Percentiles rank a stretch among this genome's conserved stretches.
Conservation (phyloP, 2,113 vertebrate species). For the Istiophorus platypterus region DNA sequence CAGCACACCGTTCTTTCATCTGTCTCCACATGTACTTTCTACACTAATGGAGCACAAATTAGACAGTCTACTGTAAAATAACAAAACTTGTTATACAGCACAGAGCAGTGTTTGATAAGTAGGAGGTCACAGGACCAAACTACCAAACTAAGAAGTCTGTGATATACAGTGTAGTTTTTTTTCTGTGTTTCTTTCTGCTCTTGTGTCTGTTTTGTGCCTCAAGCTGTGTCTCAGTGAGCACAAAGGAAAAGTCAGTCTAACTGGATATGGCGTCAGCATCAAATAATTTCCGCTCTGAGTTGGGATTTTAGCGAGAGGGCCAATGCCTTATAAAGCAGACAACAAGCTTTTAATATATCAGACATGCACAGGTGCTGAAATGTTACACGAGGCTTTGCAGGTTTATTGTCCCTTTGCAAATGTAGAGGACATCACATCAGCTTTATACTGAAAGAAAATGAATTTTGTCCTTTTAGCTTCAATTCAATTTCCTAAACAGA, state of each 20-base stretch:
- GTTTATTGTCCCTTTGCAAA: slow-evolving; percentile 66
- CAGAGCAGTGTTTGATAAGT: background rate
- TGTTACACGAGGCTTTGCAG: slow-evolving; percentile 50
- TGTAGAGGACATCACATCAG: background rate
- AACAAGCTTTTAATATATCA: slow-evolving; percentile 67
- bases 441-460: slow-evolving; percentile 16
- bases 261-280: slow-evolving; percentile 26
- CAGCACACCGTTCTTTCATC: background rate
- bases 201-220: slow-evolving; percentile 1
- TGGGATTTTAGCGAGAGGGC: slow-evolving; percentile 53
- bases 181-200: background rate
- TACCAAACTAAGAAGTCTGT: slow-evolving; percentile 15
- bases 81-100: background rate
- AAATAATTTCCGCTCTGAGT: slow-evolving; percentile 62
- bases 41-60: background rate
- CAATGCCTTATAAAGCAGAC: slow-evolving; percentile 55
- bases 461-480: slow-evolving; percentile 14
- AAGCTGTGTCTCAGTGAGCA: slow-evolving; percentile 32
- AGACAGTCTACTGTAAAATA: background rate
- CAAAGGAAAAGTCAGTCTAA: slow-evolving; percentile 29
- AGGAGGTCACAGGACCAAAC: background rate
- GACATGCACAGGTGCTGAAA: slow-evolving; percentile 48
- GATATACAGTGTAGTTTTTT: slow-evolving; percentile 9
- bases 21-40: background rate
- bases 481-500: slow-evolving; percentile 52